These are phyloP conservation scores for Eudiplozoon nipponicum DNA, from an alignment of 2,888 invertebrate genomes.

Conservation along the genomic window DNA sequence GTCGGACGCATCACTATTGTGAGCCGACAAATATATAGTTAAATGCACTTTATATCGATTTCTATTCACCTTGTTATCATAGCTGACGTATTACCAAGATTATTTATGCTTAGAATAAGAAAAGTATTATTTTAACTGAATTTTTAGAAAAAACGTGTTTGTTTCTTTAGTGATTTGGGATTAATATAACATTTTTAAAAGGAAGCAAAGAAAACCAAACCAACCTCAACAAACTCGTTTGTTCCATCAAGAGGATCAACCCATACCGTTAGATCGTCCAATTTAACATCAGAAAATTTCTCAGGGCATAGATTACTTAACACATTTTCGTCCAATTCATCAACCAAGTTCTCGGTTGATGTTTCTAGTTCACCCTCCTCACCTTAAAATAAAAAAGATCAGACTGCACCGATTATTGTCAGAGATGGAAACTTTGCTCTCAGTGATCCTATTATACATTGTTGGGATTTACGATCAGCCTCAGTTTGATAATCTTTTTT, in stretches of 20 bases:
- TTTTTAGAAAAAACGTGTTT: no score
- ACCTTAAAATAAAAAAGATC: background rate
- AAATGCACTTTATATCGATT: no score
- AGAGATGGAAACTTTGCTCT: slow-evolving; percentile 47
- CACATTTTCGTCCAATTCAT: slow-evolving; percentile 5
- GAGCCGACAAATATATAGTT: no score
- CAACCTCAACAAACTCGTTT: slow-evolving; percentile 65
- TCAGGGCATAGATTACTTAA: slow-evolving; percentile 12
- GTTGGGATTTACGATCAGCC: slow-evolving; percentile 73
- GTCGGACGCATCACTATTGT: no score
- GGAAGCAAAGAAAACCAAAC: no score
- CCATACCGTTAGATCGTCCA: slow-evolving; percentile 45
- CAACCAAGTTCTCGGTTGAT: slow-evolving; percentile 3
- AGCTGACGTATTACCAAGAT: no score
- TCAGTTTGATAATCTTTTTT: slow-evolving; percentile 81
- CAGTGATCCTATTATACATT: slow-evolving; percentile 58
- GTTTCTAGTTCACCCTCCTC: slow-evolving; percentile 12
- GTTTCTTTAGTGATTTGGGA: no score
- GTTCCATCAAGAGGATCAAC: slow-evolving; percentile 96
- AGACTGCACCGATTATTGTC: slow-evolving; percentile 39
- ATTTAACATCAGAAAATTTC: slow-evolving; percentile 6
- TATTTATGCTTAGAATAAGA: no score
- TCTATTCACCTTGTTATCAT: no score
- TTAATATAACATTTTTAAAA: no score
- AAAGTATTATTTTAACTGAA: no score